phyloP scores from a whole-genome alignment of 64 coral and sea anemone species.

The Montipora cactus region DNA sequence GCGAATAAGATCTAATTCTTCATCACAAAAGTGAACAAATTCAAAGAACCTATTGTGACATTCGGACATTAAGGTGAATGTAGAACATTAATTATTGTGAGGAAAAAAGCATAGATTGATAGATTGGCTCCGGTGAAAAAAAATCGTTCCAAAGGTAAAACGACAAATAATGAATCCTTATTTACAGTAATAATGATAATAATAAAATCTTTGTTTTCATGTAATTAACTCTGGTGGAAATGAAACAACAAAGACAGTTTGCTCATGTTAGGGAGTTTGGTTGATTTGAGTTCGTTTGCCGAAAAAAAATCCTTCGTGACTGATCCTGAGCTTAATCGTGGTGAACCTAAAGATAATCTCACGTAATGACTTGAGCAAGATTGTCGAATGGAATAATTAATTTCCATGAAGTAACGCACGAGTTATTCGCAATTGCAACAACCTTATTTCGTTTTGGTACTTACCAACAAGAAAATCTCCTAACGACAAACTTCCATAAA shows the following conservation, averaged over 20 bases:
- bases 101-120: no score
- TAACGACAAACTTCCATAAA: conserved; percentile 24
- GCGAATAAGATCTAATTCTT: no score
- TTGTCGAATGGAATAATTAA: not conserved
- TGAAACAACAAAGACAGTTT: not conserved
- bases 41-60: no score
- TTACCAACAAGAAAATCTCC: conserved; percentile 32
- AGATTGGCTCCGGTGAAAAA: not conserved
- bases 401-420: not conserved
- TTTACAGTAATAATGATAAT: not conserved
- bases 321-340: no score
- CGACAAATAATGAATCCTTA: not conserved
- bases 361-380: not conserved
- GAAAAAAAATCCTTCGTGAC: not conserved
- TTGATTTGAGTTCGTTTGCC: not conserved
- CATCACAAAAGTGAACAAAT: no score
- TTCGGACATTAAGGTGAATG: no score
- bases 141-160: not conserved
- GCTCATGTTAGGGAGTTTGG: not conserved
- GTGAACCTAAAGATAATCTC: not conserved
- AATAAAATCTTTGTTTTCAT: not conserved
- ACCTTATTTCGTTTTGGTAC: not conserved
- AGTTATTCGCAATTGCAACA: not conserved
- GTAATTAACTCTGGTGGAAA: not conserved
- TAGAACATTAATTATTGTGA: no score